Base-by-base conservation (phyloP, 2,888 invertebrate species). In the Platypus cylindrus region DNA sequence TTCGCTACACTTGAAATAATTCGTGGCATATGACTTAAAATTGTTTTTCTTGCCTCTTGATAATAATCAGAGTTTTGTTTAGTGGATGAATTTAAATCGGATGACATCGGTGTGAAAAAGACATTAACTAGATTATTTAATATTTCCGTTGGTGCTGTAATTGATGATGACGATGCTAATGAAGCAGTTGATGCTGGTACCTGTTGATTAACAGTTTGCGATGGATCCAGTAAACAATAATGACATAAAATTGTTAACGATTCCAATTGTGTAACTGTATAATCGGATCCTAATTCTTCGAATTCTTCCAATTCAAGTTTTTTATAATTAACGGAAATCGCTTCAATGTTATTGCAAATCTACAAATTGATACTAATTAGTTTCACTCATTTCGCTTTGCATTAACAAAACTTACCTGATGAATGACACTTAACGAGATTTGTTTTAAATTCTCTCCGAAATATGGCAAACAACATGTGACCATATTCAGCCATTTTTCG, bases 41-140 rank as follows among this genome's bases (percentile, higher is more conserved):
- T 75, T 14, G 77, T 76, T 52, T 76, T 74, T 38, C 83, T 66
- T 0, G 86, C 83, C 37, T 62, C 64, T 58, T 59, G 59, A 45
- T 63, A 63, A 45, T 56, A 51, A 42, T 62, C 62, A 0, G 55
- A 54, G 34, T 61, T 62, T 34, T 61, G 59, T 42, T 58, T 61
- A 9, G 54, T 51, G 8, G 48, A 48, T 34, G 53, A 51, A 44
- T 54, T 54, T 3, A 55, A 40, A 33, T 62, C 62, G 5, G 55
- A 57, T 13, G 64, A 61, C 5, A 68, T 56, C 7, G 72, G 71
- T 3, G 82, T 77, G 45, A 81, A 75, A 54, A 87, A 85, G 2
- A 80, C 83, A 55, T 83, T 80, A 32, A 85, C 75, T 23, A 89
- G 68, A 56, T 82, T 85, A 50, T 78, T 80, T 47, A 87, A 71